Evolutionary conservation across 2,888 invertebrate genomes (phyloP).

Genomic region (Ormyrus pomaceus): DNA sequence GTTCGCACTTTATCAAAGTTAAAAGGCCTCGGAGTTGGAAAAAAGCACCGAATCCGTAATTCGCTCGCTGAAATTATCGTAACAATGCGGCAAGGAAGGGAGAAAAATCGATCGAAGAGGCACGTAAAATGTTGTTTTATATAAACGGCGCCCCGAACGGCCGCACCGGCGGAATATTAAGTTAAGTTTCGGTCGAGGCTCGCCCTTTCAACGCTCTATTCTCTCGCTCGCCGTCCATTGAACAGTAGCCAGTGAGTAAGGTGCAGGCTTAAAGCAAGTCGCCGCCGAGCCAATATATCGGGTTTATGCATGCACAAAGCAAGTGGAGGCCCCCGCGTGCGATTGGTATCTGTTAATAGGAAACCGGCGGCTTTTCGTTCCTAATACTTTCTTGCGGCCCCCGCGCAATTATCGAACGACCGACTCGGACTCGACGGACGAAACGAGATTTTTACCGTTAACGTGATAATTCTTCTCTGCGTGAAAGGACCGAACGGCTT

Average conservation of each 20-base stretch:
- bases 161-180: conserved; percentile 6
- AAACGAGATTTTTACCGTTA: background rate
- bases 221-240: background rate
- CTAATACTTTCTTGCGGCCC: background rate
- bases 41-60: too few species aligned
- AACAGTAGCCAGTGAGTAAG: too few species aligned
- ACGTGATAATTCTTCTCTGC: too few species aligned
- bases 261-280: background rate
- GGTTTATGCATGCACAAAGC: conserved; percentile 12
- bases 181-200: background rate
- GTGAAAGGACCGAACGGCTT: too few species aligned
- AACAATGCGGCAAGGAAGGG: too few species aligned
- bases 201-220: background rate
- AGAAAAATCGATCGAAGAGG: too few species aligned
- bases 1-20: background rate
- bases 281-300: conserved; percentile 9
- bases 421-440: conserved; percentile 7
- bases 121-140: too few species aligned
- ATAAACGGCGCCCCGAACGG: background rate
- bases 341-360: conserved; percentile 47
- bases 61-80: too few species aligned
- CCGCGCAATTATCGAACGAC: background rate
- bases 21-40: too few species aligned
- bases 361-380: conserved; percentile 40
- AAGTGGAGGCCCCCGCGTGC: background rate